Conservation (phyloP, 35 echinoderm and acorn worm species). For the Chiridota heheva region DNA sequence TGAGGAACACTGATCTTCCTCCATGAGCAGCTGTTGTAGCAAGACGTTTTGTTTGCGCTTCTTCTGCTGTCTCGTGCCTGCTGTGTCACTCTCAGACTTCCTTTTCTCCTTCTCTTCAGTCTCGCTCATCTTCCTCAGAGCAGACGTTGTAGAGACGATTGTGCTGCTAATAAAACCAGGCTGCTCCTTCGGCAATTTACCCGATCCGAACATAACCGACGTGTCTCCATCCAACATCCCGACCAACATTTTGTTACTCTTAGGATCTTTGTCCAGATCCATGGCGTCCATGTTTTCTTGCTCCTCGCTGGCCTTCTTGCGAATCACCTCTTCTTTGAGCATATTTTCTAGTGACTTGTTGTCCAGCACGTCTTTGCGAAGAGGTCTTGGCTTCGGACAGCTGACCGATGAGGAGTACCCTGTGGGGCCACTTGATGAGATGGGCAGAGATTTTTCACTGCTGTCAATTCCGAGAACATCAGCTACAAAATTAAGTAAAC, state of each 20-base stretch:
- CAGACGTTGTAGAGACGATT: conserved; percentile 79
- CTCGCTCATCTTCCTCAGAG: conserved; percentile 51
- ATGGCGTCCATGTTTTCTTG: background rate
- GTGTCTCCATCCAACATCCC: conserved; percentile 76
- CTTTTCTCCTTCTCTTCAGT: background rate
- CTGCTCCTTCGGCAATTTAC: conserved; percentile 76
- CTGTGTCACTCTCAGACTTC: background rate
- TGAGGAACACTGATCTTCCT: conserved; percentile 52
- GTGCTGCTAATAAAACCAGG: conserved; percentile 80
- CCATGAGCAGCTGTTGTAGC: conserved; percentile 77
- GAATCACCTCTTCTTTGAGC: conserved; percentile 34
- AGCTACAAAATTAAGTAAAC: conserved; percentile 6
- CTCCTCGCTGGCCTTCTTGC: conserved; percentile 2
- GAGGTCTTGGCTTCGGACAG: background rate
- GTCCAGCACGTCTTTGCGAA: conserved; percentile 43
- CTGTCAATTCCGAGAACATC: conserved; percentile 1
- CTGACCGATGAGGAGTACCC: background rate
- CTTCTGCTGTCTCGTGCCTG: conserved; percentile 9
- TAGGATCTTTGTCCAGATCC: background rate
- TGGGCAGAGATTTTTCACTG: conserved; percentile 6
- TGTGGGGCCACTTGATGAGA: conserved; percentile 10
- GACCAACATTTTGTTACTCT: conserved; percentile 50
- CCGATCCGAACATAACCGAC: conserved; percentile 59
- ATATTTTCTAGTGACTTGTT: conserved; percentile 41
- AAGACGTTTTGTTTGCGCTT: conserved; percentile 78